These are phyloP conservation scores for Ammospiza maritima DNA, from an alignment of 2,797 vertebrate species.

Conservation along the genomic window DNA sequence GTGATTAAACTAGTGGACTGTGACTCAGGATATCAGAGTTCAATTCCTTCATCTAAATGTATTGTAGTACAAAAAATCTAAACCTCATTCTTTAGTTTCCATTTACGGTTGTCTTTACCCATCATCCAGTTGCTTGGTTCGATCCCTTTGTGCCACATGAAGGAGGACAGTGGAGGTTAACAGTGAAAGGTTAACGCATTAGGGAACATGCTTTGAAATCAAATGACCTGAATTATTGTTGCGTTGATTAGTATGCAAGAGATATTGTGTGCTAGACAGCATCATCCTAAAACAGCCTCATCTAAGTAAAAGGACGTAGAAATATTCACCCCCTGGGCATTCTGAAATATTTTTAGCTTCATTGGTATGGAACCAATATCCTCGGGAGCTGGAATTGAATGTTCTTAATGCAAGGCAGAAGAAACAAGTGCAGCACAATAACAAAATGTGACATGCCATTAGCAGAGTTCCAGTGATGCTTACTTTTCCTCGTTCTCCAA, in stretches of 20 bases:
- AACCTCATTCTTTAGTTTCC: neutral
- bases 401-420: neutral
- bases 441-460: slow-evolving; percentile 47
- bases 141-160: neutral
- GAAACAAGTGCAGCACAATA: slow-evolving; percentile 20
- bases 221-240: slow-evolving; percentile 61
- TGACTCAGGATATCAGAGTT: slow-evolving; percentile 15
- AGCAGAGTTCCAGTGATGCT: slow-evolving; percentile 12
- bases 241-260: slow-evolving; percentile 43
- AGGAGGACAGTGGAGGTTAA: slow-evolving; percentile 27
- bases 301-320: slow-evolving; percentile 20
- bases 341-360: slow-evolving; percentile 46
- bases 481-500: neutral
- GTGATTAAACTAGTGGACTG: slow-evolving; percentile 41
- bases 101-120: neutral
- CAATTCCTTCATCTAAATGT: slow-evolving; percentile 5
- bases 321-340: slow-evolving; percentile 45
- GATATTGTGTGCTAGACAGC: slow-evolving; percentile 28
- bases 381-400: slow-evolving; percentile 31
- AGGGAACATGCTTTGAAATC: slow-evolving; percentile 48
- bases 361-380: slow-evolving; percentile 43
- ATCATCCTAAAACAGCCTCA: neutral
- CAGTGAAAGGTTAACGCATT: slow-evolving; percentile 43
- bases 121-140: neutral
- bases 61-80: slow-evolving; percentile 4